Base-by-base conservation (phyloP, 2,797 vertebrate genomes). In the Xyrichtys novacula region DNA sequence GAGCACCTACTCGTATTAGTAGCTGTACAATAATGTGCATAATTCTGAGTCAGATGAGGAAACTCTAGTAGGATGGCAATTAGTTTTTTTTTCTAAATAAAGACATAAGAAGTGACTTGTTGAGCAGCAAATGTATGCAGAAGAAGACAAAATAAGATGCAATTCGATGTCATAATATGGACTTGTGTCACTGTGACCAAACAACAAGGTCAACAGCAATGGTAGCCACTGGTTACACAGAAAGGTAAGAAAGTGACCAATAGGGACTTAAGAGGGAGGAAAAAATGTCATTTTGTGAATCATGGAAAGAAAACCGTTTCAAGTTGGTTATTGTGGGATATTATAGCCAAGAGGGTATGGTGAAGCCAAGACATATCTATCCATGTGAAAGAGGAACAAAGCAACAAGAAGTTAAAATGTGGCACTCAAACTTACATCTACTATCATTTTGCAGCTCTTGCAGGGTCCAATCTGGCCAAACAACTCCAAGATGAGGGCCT, bases 361-460 rank as follows among this genome's bases (percentile, higher is more conserved):
- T 44, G 31, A 5, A 31, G 38, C 7, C 38, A 28, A 36, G 23
- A 36, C 55, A 10, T 14, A 38, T 39, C 8, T 59, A 29, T 12
- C 42, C n/a, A 25, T 3, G 6, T 1, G 36, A 49, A 3, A 47
- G 3, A 7, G 2, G 1, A 17, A 16, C 11, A 14, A 5, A 16
- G 4, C 3, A 80, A 72, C 65, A 84, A 85, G 83, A 71, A 46
- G 60, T 89, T 81, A 81, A 1, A 31, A 50, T 3, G 22, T 1
- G 5, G 17, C 1, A 16, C 26, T 31, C 15, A 1, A 65, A 93
- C 96, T 96, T 92, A 98, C 96, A 95, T 97, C 97, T 94, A 97
- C 95, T 76, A 98, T 97, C 96, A 98, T 98, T 91, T 97, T 98
- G 94, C 96, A 98, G 94, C 96, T 97, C 91, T 97, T 98, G 93